These are phyloP conservation scores for Lissonota sp. DNA, from an alignment of 2,888 invertebrate species.

Conservation along the genomic window DNA sequence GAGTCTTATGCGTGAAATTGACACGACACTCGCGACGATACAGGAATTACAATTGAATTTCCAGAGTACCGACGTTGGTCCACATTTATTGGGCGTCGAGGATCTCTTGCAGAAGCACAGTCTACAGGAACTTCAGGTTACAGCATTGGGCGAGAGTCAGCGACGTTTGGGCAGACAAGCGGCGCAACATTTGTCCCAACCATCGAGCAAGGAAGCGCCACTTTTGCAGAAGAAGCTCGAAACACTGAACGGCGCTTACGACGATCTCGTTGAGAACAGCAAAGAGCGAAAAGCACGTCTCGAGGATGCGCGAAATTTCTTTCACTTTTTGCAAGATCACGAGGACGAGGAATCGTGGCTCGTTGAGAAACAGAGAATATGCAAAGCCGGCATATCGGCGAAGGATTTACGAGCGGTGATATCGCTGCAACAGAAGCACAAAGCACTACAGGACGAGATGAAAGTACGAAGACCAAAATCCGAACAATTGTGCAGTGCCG, in stretches of 20 bases:
- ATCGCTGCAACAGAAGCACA: conserved; percentile 96
- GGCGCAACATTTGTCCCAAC: conserved; percentile 77
- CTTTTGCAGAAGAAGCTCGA: conserved; percentile 90
- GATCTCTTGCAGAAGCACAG: conserved; percentile 97
- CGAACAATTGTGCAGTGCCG: conserved; percentile 89
- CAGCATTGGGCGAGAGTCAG: conserved; percentile 94
- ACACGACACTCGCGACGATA: conserved; percentile 93
- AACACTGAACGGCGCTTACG: conserved; percentile 91
- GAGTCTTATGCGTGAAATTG: conserved; percentile 95
- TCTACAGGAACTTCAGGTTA: conserved; percentile 93
- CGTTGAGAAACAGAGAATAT: conserved; percentile 96
- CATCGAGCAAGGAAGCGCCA: conserved; percentile 81
- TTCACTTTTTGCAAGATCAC: conserved; percentile 97
- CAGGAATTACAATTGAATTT: conserved; percentile 92
- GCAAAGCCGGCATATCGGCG: conserved; percentile 96
- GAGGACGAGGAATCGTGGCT: conserved; percentile 99
- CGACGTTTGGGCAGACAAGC: conserved; percentile 90
- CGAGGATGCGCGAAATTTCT: conserved; percentile 96
- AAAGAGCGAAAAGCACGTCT: conserved; percentile 92
- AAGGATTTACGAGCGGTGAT: conserved; percentile 96
- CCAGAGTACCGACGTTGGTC: conserved; percentile 94
- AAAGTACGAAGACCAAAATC: conserved; percentile 90
- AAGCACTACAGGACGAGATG: conserved; percentile 95
- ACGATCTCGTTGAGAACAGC: conserved; percentile 89
- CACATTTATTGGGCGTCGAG: conserved; percentile 97